Evolutionary conservation across 2,888 invertebrate genomes (phyloP).

Genomic region (Clepsis dumicolana): DNA sequence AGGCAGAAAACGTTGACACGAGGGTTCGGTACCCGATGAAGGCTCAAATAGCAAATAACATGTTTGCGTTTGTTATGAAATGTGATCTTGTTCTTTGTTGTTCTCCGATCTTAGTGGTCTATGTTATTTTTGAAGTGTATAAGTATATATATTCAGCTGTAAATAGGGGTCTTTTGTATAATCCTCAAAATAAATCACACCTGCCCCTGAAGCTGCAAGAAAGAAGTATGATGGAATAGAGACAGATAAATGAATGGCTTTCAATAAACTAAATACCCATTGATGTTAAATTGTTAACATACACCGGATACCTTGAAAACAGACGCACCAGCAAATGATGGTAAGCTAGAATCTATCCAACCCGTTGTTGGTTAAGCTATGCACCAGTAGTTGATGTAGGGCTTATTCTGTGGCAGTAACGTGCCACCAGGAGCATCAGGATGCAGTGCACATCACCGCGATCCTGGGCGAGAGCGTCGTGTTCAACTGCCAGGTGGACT

Average conservation of each 20-base stretch:
- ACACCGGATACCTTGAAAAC: too few relatives aligned
- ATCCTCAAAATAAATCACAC: neutral
- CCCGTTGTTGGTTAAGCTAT: neutral
- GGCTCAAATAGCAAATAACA: neutral
- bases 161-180: neutral
- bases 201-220: neutral
- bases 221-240: too few relatives aligned
- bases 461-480: slow-evolving; percentile 98
- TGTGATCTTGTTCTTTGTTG: slow-evolving; percentile 10
- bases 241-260: too few relatives aligned
- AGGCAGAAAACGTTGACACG: neutral
- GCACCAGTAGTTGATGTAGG: neutral
- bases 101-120: neutral
- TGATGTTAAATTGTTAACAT: too few relatives aligned
- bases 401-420: slow-evolving; percentile 80
- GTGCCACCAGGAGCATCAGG: slow-evolving; percentile 94
- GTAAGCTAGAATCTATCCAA: neutral
- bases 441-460: slow-evolving; percentile 98
- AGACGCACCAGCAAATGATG: too few relatives aligned
- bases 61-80: slow-evolving; percentile 8
- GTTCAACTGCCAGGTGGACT: slow-evolving; percentile 99
- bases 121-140: neutral
- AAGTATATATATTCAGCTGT: neutral
- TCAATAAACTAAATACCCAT: too few relatives aligned
- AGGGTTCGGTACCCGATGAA: neutral